These are phyloP conservation scores for Ara ararauna DNA, from an alignment of 2,797 vertebrate species.

Conservation along the genomic window DNA sequence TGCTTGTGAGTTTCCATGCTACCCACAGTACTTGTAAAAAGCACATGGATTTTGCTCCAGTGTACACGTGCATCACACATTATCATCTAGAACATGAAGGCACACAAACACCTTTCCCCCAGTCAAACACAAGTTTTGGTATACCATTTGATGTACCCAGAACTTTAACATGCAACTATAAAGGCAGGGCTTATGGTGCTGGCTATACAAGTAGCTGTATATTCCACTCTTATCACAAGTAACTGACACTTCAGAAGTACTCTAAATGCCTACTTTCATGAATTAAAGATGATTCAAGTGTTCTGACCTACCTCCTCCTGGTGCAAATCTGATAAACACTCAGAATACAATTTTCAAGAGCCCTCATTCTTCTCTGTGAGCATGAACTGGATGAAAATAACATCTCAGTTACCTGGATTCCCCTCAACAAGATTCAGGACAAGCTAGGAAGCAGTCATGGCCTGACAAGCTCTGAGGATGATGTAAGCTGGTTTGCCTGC, in stretches of 20 bases:
- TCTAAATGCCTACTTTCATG: neutral
- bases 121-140: neutral
- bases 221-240: neutral
- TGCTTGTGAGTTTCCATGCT: neutral
- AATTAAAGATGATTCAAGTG: neutral
- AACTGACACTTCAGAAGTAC: neutral
- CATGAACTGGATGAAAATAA: neutral
- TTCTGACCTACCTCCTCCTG: neutral
- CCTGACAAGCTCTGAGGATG: conserved; percentile 20
- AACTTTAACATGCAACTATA: neutral
- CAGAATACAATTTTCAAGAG: neutral
- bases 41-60: neutral
- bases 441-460: conserved; percentile 6
- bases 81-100: neutral
- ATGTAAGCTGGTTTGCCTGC: conserved; percentile 28
- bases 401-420: neutral
- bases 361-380: neutral
- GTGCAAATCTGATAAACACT: neutral
- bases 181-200: neutral
- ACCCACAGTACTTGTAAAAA: neutral
- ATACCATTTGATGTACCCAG: neutral
- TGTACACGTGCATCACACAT: accelerated
- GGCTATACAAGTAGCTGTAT: neutral
- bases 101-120: neutral
- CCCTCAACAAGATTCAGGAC: neutral